Conservation (phyloP, 2,888 invertebrate genomes). For the Papilio gigon region DNA sequence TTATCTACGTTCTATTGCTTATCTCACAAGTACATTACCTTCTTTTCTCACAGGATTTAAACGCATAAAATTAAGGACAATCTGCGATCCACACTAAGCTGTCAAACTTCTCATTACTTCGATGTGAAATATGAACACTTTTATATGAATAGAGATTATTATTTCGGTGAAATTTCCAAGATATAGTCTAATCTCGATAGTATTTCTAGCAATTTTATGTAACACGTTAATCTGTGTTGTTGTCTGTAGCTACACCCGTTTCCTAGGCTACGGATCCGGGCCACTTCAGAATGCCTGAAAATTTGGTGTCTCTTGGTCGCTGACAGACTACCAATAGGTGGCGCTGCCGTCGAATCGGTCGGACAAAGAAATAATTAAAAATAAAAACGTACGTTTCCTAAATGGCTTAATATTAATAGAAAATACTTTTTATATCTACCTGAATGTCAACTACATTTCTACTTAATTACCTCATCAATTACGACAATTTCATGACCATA, state of each 20-base stretch:
- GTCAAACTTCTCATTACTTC: conserved; percentile 68
- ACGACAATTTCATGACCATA: too few species aligned
- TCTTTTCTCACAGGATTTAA: conserved; percentile 38
- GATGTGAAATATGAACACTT: conserved; percentile 45
- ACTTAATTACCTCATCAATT: not conserved
- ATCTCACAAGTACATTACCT: conserved; percentile 41
- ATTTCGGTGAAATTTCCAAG: conserved; percentile 44
- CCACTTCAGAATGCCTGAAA: conserved; percentile 50
- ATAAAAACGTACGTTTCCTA: not conserved
- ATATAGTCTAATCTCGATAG: conserved; percentile 14
- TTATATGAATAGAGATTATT: conserved; percentile 42
- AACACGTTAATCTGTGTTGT: conserved; percentile 76
- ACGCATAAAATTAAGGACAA: conserved; percentile 37
- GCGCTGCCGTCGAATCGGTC: conserved; percentile 38
- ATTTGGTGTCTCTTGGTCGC: conserved; percentile 51
- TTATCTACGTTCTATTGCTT: conserved; percentile 38
- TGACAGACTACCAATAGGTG: conserved; percentile 41
- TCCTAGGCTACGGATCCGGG: conserved; percentile 79
- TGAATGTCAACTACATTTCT: not conserved
- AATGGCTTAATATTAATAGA: not conserved
- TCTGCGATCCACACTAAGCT: conserved; percentile 76
- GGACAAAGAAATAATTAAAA: not conserved
- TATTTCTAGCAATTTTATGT: conserved; percentile 58
- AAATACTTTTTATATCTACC: not conserved
- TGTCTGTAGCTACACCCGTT: conserved; percentile 80